These are phyloP conservation scores for Andrena hattorfiana DNA, from an alignment of 2,888 invertebrate genomes.

Conservation along the genomic window DNA sequence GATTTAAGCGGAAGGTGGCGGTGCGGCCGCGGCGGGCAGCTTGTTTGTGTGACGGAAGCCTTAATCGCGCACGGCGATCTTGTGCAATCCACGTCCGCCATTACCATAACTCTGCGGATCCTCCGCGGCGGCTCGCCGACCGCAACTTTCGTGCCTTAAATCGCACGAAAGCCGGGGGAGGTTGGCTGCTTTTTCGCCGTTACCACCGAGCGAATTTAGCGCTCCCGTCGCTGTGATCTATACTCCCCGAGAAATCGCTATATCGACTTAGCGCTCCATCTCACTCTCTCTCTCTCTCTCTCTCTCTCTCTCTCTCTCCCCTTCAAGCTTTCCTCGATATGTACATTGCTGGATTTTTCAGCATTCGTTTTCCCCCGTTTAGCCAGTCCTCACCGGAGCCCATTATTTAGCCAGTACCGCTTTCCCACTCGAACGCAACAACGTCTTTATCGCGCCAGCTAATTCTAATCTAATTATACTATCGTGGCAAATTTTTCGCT, in stretches of 20 bases:
- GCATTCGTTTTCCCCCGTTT: constrained; percentile 3
- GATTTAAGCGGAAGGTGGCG: constrained; percentile 62
- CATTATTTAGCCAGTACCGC: neutral
- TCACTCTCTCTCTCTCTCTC: neutral
- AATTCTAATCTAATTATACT: constrained; percentile 56
- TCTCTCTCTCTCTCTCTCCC: neutral
- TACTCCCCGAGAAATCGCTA: constrained; percentile 53
- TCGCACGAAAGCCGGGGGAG: constrained; percentile 72
- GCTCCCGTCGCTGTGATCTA: constrained; percentile 53
- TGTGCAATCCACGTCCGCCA: constrained; percentile 74
- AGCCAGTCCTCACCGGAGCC: neutral
- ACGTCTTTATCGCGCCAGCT: constrained; percentile 47
- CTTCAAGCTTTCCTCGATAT: neutral
- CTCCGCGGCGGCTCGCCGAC: constrained; percentile 51
- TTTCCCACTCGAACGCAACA: neutral
- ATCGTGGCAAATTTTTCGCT: constrained; percentile 49
- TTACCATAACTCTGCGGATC: constrained; percentile 75
- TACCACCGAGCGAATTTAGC: constrained; percentile 60
- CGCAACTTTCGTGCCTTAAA: constrained; percentile 71
- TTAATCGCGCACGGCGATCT: constrained; percentile 71
- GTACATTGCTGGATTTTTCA: constrained; percentile 4
- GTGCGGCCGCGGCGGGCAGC: constrained; percentile 50
- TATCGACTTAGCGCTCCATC: constrained; percentile 37
- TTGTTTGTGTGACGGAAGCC: constrained; percentile 74
- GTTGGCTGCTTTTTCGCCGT: constrained; percentile 60